Percentiles rank a stretch among this genome's conserved stretches.
phyloP scores from a whole-genome alignment of 2,888 invertebrate species.

The Cordilura impudica region DNA sequence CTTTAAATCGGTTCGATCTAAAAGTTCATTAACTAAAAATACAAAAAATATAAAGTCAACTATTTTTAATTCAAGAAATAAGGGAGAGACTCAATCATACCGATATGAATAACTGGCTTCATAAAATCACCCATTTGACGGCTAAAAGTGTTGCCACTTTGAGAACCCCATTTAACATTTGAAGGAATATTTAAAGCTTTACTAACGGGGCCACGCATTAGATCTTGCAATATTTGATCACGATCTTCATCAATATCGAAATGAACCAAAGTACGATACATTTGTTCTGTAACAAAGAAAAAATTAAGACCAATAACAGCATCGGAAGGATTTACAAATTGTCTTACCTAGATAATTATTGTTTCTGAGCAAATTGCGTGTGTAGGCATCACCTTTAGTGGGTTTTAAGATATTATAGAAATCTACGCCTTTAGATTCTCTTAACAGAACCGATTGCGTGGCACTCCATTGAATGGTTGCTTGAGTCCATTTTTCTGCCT shows the following conservation, averaged over 20 bases:
- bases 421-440: slow-evolving; percentile 83
- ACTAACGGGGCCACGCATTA: slow-evolving; percentile 88
- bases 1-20: slow-evolving; percentile 84
- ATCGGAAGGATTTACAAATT: neutral
- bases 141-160: slow-evolving; percentile 81
- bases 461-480: slow-evolving; percentile 83
- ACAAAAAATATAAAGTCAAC: neutral
- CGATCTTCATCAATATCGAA: slow-evolving; percentile 73
- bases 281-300: slow-evolving; percentile 66
- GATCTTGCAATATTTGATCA: slow-evolving; percentile 73
- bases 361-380: slow-evolving; percentile 43
- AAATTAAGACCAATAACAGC: neutral
- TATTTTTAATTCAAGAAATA: neutral
- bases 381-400: slow-evolving; percentile 68
- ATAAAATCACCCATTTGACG: slow-evolving; percentile 84
- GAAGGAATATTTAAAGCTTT: slow-evolving; percentile 82
- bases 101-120: slow-evolving; percentile 86
- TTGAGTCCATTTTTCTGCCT: slow-evolving; percentile 80
- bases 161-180: slow-evolving; percentile 83
- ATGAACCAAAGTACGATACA: slow-evolving; percentile 72
- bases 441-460: slow-evolving; percentile 82
- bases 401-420: slow-evolving; percentile 87
- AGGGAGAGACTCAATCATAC: no score
- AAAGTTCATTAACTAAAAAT: slow-evolving; percentile 83
- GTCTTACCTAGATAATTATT: slow-evolving; percentile 3